Evolutionary conservation across 1,140 invertebrate species (phyloP).

Genomic region (Pseudobourletiella spinata): DNA sequence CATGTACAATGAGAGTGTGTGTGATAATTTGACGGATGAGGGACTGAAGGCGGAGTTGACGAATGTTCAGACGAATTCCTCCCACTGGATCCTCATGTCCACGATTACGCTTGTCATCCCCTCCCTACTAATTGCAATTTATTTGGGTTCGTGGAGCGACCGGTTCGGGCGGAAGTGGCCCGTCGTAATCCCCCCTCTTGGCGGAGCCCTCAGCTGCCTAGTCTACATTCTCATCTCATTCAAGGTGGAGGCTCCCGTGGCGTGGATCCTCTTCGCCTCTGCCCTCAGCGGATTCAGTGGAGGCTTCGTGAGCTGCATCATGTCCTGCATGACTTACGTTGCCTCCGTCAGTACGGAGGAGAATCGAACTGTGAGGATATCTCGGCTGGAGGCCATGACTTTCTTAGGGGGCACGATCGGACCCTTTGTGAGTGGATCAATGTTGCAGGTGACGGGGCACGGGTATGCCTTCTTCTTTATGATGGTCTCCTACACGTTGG

Average conservation of each 20-base stretch:
- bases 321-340: constrained; percentile 45
- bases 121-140: constrained; percentile 40
- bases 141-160: constrained; percentile 38
- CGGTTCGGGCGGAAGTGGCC: constrained; percentile 43
- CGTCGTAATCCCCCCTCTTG: constrained; percentile 44
- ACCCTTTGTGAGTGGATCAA: constrained; percentile 41
- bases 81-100: constrained; percentile 41
- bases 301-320: constrained; percentile 43
- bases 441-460: constrained; percentile 40
- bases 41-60: constrained; percentile 36
- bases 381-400: constrained; percentile 45
- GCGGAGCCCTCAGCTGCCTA: constrained; percentile 39
- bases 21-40: constrained; percentile 37
- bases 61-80: constrained; percentile 40
- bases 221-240: constrained; percentile 42
- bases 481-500: constrained; percentile 36
- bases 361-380: constrained; percentile 43
- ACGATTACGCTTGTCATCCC: constrained; percentile 42
- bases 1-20: constrained; percentile 33
- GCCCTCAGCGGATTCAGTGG: constrained; percentile 43
- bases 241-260: constrained; percentile 37
- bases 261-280: constrained; percentile 41
- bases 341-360: constrained; percentile 39
- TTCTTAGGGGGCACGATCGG: constrained; percentile 45
- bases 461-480: constrained; percentile 40